Evolutionary conservation across 35 echinoderm and acorn worm genomes (phyloP).

Genomic region (Lytechinus pictus): DNA sequence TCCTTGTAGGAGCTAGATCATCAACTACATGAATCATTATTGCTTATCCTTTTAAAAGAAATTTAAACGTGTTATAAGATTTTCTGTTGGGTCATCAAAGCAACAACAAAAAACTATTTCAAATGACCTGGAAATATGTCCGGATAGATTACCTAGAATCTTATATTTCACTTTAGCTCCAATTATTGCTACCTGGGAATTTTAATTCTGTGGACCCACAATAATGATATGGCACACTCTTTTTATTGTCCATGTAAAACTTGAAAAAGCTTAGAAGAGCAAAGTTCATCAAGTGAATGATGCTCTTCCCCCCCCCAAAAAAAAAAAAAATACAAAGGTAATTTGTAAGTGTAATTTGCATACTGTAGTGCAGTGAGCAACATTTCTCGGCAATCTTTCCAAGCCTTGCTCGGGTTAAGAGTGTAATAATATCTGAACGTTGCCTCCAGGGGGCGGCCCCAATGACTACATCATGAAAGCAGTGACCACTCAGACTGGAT

Average conservation of each 20-base stretch:
- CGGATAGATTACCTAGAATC: background rate
- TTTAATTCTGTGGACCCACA: background rate
- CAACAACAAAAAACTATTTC: background rate
- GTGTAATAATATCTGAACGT: background rate
- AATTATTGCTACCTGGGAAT: too few relatives aligned
- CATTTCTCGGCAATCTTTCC: background rate
- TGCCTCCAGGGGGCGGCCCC: background rate
- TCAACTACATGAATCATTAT: too few relatives aligned
- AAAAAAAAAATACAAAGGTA: background rate
- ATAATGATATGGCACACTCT: background rate
- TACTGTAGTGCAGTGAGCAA: background rate
- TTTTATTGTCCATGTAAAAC: background rate
- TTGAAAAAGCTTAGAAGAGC: background rate
- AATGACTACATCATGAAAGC: background rate
- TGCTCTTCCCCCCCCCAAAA: too few relatives aligned
- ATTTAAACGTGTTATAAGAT: background rate
- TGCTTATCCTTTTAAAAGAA: background rate
- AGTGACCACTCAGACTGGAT: background rate
- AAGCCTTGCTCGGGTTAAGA: background rate
- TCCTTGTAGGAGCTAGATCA: background rate
- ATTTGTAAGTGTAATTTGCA: background rate
- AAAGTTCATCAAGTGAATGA: background rate
- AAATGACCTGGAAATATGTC: background rate
- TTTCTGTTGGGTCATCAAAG: background rate
- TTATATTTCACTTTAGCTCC: background rate